Percentiles rank a stretch among this genome's conserved stretches.
phyloP scores from a whole-genome alignment of 2,797 vertebrate species.

The Hephaestus fuliginosus region DNA sequence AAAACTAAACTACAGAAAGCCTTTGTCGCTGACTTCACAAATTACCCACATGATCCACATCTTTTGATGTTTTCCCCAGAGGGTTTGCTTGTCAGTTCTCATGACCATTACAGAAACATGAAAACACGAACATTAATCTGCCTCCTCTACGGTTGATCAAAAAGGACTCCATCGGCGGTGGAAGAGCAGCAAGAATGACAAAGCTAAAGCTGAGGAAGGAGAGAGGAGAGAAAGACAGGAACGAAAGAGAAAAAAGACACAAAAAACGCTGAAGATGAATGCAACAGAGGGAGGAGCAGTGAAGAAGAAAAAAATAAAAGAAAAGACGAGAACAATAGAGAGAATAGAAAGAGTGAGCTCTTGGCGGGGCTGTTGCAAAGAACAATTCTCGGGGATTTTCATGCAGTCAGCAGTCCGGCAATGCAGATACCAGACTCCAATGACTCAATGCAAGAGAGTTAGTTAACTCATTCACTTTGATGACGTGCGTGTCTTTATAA shows the following conservation, averaged over 20 bases:
- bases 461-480: conserved; percentile 24
- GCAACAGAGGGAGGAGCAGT: background rate
- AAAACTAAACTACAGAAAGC: too few species aligned
- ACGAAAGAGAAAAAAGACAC: background rate
- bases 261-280: conserved; percentile 6
- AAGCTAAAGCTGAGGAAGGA: too few species aligned
- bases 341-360: background rate
- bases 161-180: background rate
- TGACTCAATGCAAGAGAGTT: background rate
- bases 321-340: background rate
- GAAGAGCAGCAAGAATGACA: background rate
- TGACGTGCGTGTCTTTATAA: conserved; percentile 3
- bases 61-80: too few species aligned
- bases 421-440: background rate
- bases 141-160: background rate
- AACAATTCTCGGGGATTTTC: background rate
- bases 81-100: too few species aligned
- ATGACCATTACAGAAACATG: background rate
- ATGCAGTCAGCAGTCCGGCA: conserved; percentile 21
- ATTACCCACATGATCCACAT: too few species aligned
- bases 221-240: background rate
- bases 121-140: background rate
- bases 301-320: background rate
- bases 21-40: too few species aligned
- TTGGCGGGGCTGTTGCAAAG: background rate